Evolutionary conservation across 2,888 invertebrate species (phyloP).

Genomic region (Cacoxenus indagator): DNA sequence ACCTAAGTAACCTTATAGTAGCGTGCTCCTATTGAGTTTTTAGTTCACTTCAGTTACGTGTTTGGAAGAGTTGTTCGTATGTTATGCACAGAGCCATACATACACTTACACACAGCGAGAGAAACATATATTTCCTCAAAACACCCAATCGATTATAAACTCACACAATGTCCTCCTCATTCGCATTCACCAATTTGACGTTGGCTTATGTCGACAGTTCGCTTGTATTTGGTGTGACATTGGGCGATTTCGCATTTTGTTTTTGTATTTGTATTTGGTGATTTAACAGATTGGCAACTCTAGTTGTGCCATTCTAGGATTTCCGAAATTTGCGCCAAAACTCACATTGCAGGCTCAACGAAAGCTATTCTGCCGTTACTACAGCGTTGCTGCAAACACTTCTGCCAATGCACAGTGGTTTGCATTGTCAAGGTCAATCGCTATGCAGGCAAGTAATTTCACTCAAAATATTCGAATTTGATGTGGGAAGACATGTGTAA

Average conservation of each 20-base stretch:
- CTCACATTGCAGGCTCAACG: neutral
- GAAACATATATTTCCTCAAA: neutral
- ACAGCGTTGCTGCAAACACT: too few relatives aligned
- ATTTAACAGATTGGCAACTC: slow-evolving; percentile 29
- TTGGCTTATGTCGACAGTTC: neutral
- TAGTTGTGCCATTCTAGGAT: neutral
- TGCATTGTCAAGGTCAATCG: neutral
- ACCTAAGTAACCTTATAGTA: neutral
- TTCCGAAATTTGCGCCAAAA: neutral
- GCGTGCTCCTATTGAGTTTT: neutral
- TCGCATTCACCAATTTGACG: neutral
- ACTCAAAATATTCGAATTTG: too few relatives aligned
- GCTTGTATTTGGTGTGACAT: too few relatives aligned
- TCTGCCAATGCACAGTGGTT: neutral
- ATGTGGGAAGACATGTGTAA: too few relatives aligned
- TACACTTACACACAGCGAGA: neutral
- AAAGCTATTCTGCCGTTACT: neutral
- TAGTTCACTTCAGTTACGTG: neutral
- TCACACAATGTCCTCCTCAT: neutral
- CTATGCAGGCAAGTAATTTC: too few relatives aligned
- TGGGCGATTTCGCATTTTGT: slow-evolving; percentile 9
- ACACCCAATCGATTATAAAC: neutral
- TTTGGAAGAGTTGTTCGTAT: neutral
- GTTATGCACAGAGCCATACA: neutral
- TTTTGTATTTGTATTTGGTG: slow-evolving; percentile 36